A percentile compares a stretch with the other conserved stretches of the same genome.
Conservation (phyloP, 2,113 vertebrate genomes). For the Alouatta palliata region DNA sequence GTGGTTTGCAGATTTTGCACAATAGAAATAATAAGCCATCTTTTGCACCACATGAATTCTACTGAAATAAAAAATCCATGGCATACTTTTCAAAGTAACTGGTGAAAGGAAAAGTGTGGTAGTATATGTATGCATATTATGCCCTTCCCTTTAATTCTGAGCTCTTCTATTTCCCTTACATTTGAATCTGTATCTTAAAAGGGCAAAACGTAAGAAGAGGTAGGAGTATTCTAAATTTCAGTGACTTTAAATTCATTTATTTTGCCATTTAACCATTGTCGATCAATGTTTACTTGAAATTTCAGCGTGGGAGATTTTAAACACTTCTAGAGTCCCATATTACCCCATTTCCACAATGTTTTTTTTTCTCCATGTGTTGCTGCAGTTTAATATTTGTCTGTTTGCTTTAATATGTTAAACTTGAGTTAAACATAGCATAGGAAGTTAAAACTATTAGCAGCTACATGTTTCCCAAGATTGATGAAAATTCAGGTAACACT, state of each 20-base stretch:
- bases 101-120: not conserved
- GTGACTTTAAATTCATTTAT: not conserved
- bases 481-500: not conserved
- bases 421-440: not conserved
- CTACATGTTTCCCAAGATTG: not conserved
- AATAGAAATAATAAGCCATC: constrained; percentile 24
- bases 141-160: constrained; percentile 17
- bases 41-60: not conserved
- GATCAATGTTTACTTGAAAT: constrained; percentile 18
- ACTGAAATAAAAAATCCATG: constrained; percentile 25
- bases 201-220: not conserved
- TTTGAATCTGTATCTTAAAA: constrained; percentile 24
- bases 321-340: not conserved
- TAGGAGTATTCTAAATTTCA: not conserved
- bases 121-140: not conserved
- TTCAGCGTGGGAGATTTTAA: not conserved
- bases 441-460: not conserved
- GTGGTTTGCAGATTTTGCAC: not conserved
- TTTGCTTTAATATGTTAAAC: not conserved
- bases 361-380: not conserved
- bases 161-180: not conserved
- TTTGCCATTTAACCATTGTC: not conserved
- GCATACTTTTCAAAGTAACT: constrained; percentile 16
- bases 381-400: not conserved
- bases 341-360: not conserved